These are phyloP conservation scores for Acleris laterana DNA, from an alignment of 2,888 invertebrate genomes.

Conservation along the genomic window DNA sequence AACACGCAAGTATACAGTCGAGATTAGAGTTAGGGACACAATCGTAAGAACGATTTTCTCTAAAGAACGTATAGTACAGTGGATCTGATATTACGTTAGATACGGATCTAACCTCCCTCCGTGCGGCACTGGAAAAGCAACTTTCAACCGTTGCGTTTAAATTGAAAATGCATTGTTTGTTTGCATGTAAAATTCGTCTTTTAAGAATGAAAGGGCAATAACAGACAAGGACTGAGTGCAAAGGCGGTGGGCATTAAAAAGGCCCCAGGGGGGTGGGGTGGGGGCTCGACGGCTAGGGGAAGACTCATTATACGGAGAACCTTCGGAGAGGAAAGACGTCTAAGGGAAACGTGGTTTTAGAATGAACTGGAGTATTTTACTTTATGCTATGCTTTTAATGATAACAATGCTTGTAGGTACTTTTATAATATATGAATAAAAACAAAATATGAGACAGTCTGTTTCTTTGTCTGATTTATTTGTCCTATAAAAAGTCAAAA, in stretches of 20 bases:
- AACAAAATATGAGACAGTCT: not conserved
- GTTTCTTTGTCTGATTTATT: too few species aligned
- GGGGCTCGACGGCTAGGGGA: constrained; percentile 54
- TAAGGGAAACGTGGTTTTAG: constrained; percentile 40
- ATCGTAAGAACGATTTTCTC: constrained; percentile 68
- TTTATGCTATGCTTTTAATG: not conserved
- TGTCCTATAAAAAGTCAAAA: too few species aligned
- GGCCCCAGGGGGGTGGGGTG: constrained; percentile 50
- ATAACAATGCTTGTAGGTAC: too few species aligned
- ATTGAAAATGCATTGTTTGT: constrained; percentile 43
- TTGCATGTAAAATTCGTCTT: constrained; percentile 60
- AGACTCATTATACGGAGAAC: constrained; percentile 61
- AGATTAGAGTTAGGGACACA: constrained; percentile 39
- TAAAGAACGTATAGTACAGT: constrained; percentile 67
- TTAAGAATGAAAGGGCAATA: constrained; percentile 59
- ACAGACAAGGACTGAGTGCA: constrained; percentile 57
- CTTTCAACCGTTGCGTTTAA: constrained; percentile 38
- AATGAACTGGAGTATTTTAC: constrained; percentile 26
- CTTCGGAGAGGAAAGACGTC: constrained; percentile 49
- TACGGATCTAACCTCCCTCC: constrained; percentile 65
- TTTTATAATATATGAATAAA: not conserved
- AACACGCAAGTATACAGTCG: constrained; percentile 42
- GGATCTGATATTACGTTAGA: constrained; percentile 67
- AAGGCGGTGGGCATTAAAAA: constrained; percentile 72
- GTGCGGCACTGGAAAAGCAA: constrained; percentile 42